Percentiles rank a stretch among this genome's conserved stretches.
phyloP scores from a whole-genome alignment of 2,113 vertebrate species.

The Prunella fulvescens region DNA sequence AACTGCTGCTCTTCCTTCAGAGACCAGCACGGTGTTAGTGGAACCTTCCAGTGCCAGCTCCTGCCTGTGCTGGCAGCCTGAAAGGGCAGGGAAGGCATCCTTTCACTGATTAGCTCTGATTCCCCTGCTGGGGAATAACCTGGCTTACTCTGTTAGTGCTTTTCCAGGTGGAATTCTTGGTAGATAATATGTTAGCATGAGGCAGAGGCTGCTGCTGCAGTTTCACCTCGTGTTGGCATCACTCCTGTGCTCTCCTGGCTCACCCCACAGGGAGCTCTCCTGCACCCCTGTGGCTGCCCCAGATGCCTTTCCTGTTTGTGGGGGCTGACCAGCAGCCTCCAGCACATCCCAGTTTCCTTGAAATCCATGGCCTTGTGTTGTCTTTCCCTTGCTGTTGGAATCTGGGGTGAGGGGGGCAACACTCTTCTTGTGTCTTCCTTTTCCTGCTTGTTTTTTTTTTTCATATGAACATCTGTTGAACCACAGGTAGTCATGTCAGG shows the following conservation, averaged over 20 bases:
- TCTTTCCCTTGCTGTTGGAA: not conserved
- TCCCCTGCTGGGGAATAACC: not conserved
- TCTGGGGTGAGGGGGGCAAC: not conserved
- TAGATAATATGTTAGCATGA: fast-evolving
- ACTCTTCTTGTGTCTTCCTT: not conserved
- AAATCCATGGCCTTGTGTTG: not conserved
- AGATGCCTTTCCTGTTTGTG: fast-evolving
- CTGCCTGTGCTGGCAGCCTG: not conserved
- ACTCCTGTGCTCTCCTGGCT: not conserved
- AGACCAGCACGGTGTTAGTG: fast-evolving
- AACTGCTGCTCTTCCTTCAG: not conserved
- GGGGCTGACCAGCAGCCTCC: not conserved
- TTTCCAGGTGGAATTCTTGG: not conserved
- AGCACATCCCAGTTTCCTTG: not conserved
- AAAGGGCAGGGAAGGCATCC: not conserved
- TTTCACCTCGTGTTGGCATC: fast-evolving
- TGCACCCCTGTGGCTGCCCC: not conserved
- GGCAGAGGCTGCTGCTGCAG: not conserved
- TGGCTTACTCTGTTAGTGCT: not conserved
- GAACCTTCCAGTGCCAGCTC: not conserved
- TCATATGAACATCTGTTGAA: not conserved
- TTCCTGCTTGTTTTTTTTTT: not conserved
- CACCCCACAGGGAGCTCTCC: fast-evolving
- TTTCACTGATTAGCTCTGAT: not conserved
- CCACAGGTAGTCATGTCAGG: not conserved